Conservation (phyloP, 1,140 invertebrate species). For the Bactericera cockerelli region DNA sequence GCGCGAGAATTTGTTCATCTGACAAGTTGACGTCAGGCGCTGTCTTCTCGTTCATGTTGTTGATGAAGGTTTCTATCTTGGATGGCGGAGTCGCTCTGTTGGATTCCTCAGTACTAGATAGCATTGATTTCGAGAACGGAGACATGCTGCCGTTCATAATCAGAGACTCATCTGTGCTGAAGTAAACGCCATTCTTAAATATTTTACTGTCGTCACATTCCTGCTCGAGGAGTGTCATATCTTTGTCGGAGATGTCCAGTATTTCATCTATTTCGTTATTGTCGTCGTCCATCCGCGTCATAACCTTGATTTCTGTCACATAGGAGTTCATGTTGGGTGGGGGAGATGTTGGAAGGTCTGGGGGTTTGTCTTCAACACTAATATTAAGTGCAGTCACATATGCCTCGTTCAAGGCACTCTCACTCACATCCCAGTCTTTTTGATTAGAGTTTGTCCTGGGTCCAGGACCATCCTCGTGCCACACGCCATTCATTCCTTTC, state of each 20-base stretch:
- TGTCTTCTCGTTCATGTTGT: slow-evolving; percentile 11
- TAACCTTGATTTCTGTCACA: slow-evolving; percentile 35
- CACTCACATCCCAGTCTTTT: slow-evolving; percentile 3
- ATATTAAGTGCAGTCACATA: slow-evolving; percentile 9
- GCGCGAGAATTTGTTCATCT: slow-evolving; percentile 20
- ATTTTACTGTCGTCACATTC: slow-evolving; percentile 6
- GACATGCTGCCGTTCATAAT: neutral
- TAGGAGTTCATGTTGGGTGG: slow-evolving; percentile 29
- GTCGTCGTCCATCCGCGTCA: slow-evolving; percentile 18
- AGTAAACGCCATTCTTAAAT: neutral
- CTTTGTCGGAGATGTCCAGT: neutral
- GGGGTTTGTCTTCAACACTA: slow-evolving; percentile 11
- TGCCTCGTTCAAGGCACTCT: neutral
- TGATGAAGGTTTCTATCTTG: neutral
- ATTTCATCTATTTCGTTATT: neutral
- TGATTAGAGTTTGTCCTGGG: neutral
- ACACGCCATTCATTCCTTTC: neutral
- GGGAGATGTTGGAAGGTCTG: slow-evolving; percentile 12
- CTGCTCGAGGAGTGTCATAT: neutral
- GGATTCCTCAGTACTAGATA: neutral
- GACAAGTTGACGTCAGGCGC: slow-evolving; percentile 19
- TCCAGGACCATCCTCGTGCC: neutral
- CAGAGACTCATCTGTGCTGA: neutral
- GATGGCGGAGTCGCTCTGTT: neutral
- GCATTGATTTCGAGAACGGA: neutral